phyloP scores from a whole-genome alignment of 92 coral and sea anemone species.

The Heteractis magnifica region DNA sequence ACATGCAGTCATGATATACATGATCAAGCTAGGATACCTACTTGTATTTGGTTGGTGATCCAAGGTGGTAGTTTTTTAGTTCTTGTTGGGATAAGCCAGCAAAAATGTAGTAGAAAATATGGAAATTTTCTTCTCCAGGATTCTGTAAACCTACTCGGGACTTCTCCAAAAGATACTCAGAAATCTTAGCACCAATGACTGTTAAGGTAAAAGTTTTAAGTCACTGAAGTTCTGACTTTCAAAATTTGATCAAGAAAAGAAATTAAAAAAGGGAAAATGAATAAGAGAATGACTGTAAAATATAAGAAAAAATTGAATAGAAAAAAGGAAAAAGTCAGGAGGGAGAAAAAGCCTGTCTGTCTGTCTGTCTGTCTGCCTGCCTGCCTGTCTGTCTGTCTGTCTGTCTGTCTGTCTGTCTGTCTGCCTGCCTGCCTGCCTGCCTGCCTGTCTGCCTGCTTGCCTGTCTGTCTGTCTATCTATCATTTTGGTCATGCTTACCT shows the following conservation, averaged over 20 bases:
- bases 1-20: background rate
- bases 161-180: conserved; percentile 85
- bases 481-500: conserved; percentile 40
- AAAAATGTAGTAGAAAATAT: conserved; percentile 80
- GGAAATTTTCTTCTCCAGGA: conserved; percentile 79
- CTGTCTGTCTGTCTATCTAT: background rate
- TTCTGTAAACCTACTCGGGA: conserved; percentile 75
- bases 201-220: background rate
- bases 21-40: conserved; percentile 5
- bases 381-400: too few species aligned
- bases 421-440: background rate
- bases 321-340: background rate
- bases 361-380: too few species aligned
- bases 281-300: background rate
- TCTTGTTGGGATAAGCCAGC: conserved; percentile 78
- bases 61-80: conserved; percentile 63
- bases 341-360: too few species aligned
- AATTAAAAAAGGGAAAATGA: background rate
- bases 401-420: too few species aligned
- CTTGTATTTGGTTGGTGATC: conserved; percentile 72
- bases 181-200: conserved; percentile 89
- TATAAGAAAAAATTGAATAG: background rate
- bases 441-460: background rate
- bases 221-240: background rate
- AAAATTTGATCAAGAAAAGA: background rate